Evolutionary conservation across 2,113 vertebrate species (phyloP).

Genomic region (Balaenoptera acutorostrata): DNA sequence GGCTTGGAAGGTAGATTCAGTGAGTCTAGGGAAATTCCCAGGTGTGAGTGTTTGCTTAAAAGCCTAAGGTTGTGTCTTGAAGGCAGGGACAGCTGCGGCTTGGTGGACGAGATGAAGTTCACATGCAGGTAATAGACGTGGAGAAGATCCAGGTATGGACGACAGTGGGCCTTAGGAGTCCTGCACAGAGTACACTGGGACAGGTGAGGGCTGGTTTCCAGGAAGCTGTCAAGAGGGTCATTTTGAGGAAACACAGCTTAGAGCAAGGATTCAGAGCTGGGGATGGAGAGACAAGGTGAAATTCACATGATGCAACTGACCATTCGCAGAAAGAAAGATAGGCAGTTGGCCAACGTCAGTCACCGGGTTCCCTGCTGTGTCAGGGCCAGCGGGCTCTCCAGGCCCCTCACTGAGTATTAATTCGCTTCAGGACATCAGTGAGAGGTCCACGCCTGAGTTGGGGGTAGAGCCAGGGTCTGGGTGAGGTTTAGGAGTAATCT

Average conservation of each 20-base stretch:
- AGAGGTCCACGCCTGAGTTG: background rate
- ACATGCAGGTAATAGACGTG: background rate
- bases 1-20: background rate
- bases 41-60: background rate
- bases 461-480: background rate
- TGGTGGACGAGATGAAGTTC: background rate
- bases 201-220: background rate
- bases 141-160: fast-evolving
- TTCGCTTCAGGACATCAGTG: background rate
- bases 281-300: background rate
- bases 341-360: no score
- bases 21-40: background rate
- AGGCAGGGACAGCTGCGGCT: background rate
- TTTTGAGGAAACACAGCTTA: background rate
- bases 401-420: background rate
- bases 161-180: background rate
- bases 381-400: background rate
- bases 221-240: background rate
- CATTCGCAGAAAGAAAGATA: background rate
- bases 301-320: background rate
- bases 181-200: background rate
- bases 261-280: background rate
- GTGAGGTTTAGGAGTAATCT: background rate
- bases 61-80: background rate
- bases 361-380: background rate